Evolutionary conservation across 2,797 vertebrate species (phyloP).

Genomic region (Ammospiza maritima): DNA sequence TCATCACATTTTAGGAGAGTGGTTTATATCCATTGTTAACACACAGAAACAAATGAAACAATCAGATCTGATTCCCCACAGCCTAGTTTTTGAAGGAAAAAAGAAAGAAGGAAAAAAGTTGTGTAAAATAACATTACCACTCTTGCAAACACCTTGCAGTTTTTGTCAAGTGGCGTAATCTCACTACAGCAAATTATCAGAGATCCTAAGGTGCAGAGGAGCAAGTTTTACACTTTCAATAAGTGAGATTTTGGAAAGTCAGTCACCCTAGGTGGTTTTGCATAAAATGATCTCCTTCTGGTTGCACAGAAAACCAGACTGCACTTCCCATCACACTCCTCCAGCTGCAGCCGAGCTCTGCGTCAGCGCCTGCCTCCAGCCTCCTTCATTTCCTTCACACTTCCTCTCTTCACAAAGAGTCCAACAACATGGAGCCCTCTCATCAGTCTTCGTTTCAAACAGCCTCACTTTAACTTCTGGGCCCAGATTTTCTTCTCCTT

Average conservation of each 20-base stretch:
- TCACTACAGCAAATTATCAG: conserved; percentile 56
- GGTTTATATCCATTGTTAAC: conserved; percentile 1
- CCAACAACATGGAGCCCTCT: conserved; percentile 16
- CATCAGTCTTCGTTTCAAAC: not conserved
- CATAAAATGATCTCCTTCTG: conserved; percentile 55
- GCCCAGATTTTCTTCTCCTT: conserved; percentile 41
- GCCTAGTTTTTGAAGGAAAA: conserved; percentile 10
- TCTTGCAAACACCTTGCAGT: not conserved
- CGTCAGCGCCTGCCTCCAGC: conserved; percentile 28
- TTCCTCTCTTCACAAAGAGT: conserved; percentile 54
- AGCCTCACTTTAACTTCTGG: conserved; percentile 37
- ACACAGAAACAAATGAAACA: conserved; percentile 54
- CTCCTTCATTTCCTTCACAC: conserved; percentile 27
- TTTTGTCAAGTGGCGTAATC: conserved; percentile 28
- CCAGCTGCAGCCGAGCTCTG: conserved; percentile 18
- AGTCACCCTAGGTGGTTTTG: conserved; percentile 48
- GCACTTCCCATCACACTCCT: conserved; percentile 1
- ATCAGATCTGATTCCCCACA: conserved; percentile 6
- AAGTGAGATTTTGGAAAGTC: conserved; percentile 58
- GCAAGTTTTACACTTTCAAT: conserved; percentile 46
- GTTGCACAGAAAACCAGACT: conserved; percentile 21
- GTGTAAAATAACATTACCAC: conserved; percentile 7
- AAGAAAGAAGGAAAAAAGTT: not conserved
- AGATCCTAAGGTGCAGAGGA: conserved; percentile 56
- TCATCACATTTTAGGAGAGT: conserved; percentile 12